Percentiles rank a stretch among this genome's conserved stretches.
phyloP scores from a whole-genome alignment of 2,113 vertebrate genomes.

The Sula dactylatra region DNA sequence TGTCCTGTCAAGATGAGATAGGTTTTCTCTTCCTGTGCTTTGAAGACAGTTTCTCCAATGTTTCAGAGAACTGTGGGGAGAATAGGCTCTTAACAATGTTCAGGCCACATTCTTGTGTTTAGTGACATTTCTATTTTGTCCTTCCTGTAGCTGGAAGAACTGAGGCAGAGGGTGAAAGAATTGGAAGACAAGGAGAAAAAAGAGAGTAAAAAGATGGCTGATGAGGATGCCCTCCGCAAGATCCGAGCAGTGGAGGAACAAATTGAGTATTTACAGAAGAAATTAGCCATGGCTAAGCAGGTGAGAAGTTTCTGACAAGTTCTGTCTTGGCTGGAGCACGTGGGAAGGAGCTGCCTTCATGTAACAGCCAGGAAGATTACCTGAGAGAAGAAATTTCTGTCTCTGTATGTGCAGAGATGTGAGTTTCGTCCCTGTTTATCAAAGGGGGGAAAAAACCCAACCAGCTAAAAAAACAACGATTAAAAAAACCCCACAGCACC shows the following conservation, averaged over 20 bases:
- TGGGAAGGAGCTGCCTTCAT: background rate
- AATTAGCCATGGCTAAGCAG: constrained; percentile 95
- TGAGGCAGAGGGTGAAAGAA: constrained; percentile 89
- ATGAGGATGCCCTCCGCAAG: constrained; percentile 92
- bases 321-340: background rate
- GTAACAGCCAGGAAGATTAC: background rate
- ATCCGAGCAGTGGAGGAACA: constrained; percentile 94
- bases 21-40: background rate
- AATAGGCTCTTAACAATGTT: background rate
- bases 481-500: fast-evolving
- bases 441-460: background rate
- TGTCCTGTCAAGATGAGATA: background rate
- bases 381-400: background rate
- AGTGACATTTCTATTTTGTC: background rate
- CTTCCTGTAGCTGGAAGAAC: constrained; percentile 84
- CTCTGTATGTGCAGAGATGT: background rate
- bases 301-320: constrained; percentile 51
- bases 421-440: background rate
- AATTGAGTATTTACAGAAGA: constrained; percentile 95
- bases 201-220: constrained; percentile 97
- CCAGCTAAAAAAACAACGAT: background rate
- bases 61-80: background rate
- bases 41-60: background rate
- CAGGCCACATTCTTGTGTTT: background rate
- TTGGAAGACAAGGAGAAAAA: constrained; percentile 93